phyloP scores from a whole-genome alignment of 1,140 invertebrate species.

The Drosophila baimaii region DNA sequence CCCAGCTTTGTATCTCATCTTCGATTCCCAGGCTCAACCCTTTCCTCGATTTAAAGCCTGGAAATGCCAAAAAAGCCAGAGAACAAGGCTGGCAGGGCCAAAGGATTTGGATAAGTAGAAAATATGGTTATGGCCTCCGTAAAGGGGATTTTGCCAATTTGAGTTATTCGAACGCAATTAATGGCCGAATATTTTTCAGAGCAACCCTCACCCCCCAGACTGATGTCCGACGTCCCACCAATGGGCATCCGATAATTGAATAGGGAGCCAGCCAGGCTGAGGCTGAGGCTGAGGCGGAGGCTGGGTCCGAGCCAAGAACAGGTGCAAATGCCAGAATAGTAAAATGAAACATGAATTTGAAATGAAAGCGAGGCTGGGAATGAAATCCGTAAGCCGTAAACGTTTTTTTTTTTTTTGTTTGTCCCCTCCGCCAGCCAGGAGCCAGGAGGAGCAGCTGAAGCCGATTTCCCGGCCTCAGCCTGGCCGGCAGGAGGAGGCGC shows the following conservation, averaged over 20 bases:
- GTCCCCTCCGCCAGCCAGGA: not conserved
- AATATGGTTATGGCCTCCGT: constrained; percentile 45
- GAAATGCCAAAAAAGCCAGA: not conserved
- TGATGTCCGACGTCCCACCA: constrained; percentile 1
- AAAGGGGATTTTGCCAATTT: constrained; percentile 38
- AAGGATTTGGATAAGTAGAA: constrained; percentile 42
- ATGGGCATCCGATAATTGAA: constrained; percentile 35
- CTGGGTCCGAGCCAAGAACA: constrained; percentile 1
- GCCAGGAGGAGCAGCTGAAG: constrained; percentile 21
- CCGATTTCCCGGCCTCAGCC: constrained; percentile 12
- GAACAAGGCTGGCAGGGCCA: not conserved
- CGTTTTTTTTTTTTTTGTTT: constrained; percentile 15
- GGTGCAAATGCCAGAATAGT: constrained; percentile 42
- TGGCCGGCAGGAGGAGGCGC: not conserved
- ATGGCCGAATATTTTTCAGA: constrained; percentile 21
- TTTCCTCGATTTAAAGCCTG: constrained; percentile 15
- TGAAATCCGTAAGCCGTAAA: constrained; percentile 45
- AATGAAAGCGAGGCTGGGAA: constrained; percentile 41
- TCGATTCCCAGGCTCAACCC: constrained; percentile 20
- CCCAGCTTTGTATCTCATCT: constrained; percentile 11
- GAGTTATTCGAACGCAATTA: constrained; percentile 53
- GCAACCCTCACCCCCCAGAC: constrained; percentile 1
- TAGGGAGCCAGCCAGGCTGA: not conserved
- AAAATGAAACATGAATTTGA: constrained; percentile 69
- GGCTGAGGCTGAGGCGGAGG: too few species aligned